phyloP scores from a whole-genome alignment of 2,888 invertebrate genomes.

The Halocaridina rubra region DNA sequence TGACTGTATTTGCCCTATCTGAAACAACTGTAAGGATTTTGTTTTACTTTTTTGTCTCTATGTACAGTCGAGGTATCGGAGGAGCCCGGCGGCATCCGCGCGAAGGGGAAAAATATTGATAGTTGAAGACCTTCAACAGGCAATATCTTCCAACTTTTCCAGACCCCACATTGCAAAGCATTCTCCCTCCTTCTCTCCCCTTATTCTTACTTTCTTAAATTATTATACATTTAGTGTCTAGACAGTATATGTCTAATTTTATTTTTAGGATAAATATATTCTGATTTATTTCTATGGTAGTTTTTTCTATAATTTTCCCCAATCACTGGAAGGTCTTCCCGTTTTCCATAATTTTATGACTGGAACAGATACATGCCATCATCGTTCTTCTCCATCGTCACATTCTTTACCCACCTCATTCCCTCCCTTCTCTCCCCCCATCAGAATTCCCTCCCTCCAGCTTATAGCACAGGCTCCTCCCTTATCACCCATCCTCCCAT shows the following conservation, averaged over 20 bases:
- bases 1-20: no score
- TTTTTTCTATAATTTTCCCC: background rate
- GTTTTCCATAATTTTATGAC: no score
- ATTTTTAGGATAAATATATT: no score
- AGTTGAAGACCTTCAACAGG: constrained; percentile 30
- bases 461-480: constrained; percentile 24
- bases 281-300: background rate
- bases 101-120: constrained; percentile 40
- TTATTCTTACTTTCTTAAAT: background rate
- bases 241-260: no score
- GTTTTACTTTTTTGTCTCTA: no score
- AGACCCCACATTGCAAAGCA: background rate
- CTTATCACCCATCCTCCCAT: background rate
- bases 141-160: background rate
- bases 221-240: background rate
- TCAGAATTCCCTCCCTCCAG: background rate
- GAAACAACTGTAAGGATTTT: no score
- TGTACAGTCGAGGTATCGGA: no score
- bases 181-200: background rate
- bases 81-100: no score
- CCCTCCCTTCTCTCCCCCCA: background rate
- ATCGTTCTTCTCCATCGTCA: no score
- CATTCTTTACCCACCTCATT: background rate
- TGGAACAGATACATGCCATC: no score
- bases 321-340: no score